A percentile compares a stretch with the other conserved stretches of the same genome.
Conservation (phyloP, 1,140 invertebrate genomes). For the Proctacanthus coquilletti region DNA sequence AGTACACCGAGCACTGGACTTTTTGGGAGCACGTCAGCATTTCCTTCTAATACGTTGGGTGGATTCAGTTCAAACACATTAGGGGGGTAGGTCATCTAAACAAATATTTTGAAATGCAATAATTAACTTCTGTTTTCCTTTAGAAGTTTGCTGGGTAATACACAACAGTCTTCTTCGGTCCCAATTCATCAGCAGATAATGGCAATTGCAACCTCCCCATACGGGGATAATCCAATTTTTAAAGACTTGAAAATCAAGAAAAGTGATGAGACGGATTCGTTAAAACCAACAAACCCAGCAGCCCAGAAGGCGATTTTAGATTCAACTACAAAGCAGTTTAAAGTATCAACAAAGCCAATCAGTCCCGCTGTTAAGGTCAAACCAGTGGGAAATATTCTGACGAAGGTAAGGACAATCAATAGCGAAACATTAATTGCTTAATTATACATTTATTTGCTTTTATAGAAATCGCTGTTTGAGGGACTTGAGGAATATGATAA, state of each 20-base stretch:
- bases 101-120: too few species aligned
- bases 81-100: conserved; percentile 2
- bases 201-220: conserved; percentile 52
- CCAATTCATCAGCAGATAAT: conserved; percentile 50
- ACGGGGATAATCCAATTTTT: conserved; percentile 61
- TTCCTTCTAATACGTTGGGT: conserved; percentile 13
- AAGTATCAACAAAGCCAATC: conserved; percentile 43
- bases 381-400: conserved; percentile 33
- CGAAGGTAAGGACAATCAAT: conserved; percentile 29
- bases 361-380: conserved; percentile 43
- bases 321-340: conserved; percentile 35
- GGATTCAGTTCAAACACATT: conserved; percentile 7
- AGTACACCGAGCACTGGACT: conserved; percentile 21
- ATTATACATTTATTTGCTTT: conserved; percentile 6
- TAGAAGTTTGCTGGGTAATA: conserved; percentile 4
- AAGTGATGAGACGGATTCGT: conserved; percentile 43
- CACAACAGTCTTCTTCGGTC: conserved; percentile 28
- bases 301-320: conserved; percentile 45
- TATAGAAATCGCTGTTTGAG: conserved; percentile 49
- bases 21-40: conserved; percentile 18
- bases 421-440: conserved; percentile 4
- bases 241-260: conserved; percentile 46
- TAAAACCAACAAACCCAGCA: conserved; percentile 56
- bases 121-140: too few species aligned
- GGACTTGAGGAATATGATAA: conserved; percentile 52